Evolutionary conservation across 30 jellyfish, hydroid and myxozoan genomes (phyloP), one percentile per base, ranked within the genome.

Genomic region (Morbakka virulenta): DNA sequence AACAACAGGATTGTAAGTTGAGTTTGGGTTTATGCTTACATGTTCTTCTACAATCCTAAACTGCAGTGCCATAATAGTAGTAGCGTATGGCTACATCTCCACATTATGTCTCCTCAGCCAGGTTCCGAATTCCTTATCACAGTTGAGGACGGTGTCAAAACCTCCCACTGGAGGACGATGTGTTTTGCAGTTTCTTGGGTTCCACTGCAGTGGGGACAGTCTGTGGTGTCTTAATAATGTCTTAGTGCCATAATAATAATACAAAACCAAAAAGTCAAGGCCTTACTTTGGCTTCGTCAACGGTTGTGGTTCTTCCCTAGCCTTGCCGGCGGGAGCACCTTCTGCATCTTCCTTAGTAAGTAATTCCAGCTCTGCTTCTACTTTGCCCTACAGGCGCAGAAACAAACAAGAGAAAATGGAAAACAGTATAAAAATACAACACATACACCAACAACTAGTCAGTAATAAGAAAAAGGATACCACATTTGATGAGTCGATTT

Each of bases 261-360:
- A 3, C n/a, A n/a, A n/a, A n/a, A n/a, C n/a, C n/a, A n/a, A n/a
- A n/a, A n/a, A n/a, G n/a, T n/a, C n/a, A n/a, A n/a, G n/a, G n/a
- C n/a, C 83, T 69, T 74, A 92, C 98, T 92, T 85, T 49, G 98
- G 98, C 63, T 80, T 84, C 2, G 84, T 83, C 21, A 92, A 82
- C 13, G 98, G 98, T 27, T 78, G 95, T 21, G 98, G 98, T 68
- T 92, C 98, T 57, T 92, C 96, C 34, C 98, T 61, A 2, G 50
- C 94, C 71, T 84, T 92, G 13, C 98, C 98, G 1, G 91, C 98
- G 20, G 98, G 98, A 12, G 83, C 62, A 0, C 95, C 95, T 51
- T 80, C 95, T n/a, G 98, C 96, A 28, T 85, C 96, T 33, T 84
- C 96, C 62, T 74, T 80, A 11, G 95, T 80, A 50, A 85, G 63